These are phyloP conservation scores for Bugulina stolonifera DNA, from an alignment of 2,888 invertebrate genomes.

Conservation along the genomic window DNA sequence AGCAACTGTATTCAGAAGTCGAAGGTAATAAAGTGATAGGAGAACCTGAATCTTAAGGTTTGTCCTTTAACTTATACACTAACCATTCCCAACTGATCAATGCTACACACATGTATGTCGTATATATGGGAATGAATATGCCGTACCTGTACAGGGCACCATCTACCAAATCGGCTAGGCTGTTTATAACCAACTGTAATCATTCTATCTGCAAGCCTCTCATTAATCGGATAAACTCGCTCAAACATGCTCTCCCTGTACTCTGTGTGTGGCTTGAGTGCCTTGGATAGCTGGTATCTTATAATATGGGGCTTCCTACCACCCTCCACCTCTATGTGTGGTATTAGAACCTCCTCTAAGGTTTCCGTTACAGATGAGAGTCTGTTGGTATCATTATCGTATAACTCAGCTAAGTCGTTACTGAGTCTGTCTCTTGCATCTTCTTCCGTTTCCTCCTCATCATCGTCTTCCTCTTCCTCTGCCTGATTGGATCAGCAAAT, in stretches of 20 bases:
- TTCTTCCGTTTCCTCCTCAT: slow-evolving; percentile 51
- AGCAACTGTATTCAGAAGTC: no score
- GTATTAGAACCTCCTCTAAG: slow-evolving; percentile 46
- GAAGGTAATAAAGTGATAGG: no score
- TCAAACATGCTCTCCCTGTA: slow-evolving; percentile 50
- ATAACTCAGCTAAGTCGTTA: slow-evolving; percentile 47
- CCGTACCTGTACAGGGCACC: slow-evolving; percentile 52
- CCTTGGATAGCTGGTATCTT: slow-evolving; percentile 44
- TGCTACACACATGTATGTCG: no score
- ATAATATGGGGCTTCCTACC: slow-evolving; percentile 50
- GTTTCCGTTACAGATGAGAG: slow-evolving; percentile 46
- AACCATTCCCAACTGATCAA: no score
- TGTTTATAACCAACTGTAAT: slow-evolving; percentile 50
- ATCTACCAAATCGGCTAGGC: slow-evolving; percentile 51
- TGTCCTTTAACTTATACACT: no score
- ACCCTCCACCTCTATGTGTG: slow-evolving; percentile 41
- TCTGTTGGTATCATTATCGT: slow-evolving; percentile 46
- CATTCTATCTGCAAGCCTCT: slow-evolving; percentile 45
- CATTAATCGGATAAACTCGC: slow-evolving; percentile 47
- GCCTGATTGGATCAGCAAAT: no score
- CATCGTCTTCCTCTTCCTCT: slow-evolving; percentile 52
- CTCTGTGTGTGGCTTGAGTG: slow-evolving; percentile 40
- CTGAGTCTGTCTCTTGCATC: slow-evolving; percentile 50
- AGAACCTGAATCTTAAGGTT: no score
- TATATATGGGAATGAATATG: no score